phyloP scores from a whole-genome alignment of 2,797 vertebrate genomes.

The Hippocampus kuda region DNA sequence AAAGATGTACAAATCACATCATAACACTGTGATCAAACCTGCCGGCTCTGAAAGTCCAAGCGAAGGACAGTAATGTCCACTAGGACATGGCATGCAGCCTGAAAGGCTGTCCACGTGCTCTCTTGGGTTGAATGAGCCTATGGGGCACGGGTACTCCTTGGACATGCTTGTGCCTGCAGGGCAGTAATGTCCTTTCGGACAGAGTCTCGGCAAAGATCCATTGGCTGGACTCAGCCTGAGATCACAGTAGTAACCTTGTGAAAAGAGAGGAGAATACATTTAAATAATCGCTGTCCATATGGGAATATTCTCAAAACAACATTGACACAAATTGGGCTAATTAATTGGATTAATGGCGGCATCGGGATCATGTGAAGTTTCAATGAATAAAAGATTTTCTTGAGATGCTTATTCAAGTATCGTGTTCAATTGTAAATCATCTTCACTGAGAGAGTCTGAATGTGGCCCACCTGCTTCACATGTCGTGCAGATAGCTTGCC shows the following conservation, averaged over 20 bases:
- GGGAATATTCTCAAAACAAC: conserved; percentile 1
- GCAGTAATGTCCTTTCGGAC: conserved; percentile 82
- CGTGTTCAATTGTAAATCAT: neutral
- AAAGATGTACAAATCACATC: neutral
- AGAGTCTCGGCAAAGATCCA: conserved; percentile 67
- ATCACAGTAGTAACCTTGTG: conserved; percentile 81
- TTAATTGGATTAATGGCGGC: neutral
- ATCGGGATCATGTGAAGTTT: neutral
- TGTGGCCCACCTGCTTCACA: conserved; percentile 64
- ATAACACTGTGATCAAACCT: conserved; percentile 60
- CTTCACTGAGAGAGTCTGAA: neutral
- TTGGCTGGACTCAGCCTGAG: conserved; percentile 52
- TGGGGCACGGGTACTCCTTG: conserved; percentile 75
- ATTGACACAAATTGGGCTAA: neutral
- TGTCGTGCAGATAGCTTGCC: conserved; percentile 54
- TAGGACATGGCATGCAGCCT: conserved; percentile 70
- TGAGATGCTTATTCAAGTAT: neutral
- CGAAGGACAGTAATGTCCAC: conserved; percentile 76
- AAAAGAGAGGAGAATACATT: conserved; percentile 13
- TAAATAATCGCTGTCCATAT: neutral
- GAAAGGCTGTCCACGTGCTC: conserved; percentile 42
- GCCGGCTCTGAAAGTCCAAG: conserved; percentile 71
- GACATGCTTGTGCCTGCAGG: conserved; percentile 69
- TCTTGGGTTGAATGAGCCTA: conserved; percentile 72
- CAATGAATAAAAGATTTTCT: neutral